Conservation (phyloP, 2,113 vertebrate species). For the Dolichotis patagonum region DNA sequence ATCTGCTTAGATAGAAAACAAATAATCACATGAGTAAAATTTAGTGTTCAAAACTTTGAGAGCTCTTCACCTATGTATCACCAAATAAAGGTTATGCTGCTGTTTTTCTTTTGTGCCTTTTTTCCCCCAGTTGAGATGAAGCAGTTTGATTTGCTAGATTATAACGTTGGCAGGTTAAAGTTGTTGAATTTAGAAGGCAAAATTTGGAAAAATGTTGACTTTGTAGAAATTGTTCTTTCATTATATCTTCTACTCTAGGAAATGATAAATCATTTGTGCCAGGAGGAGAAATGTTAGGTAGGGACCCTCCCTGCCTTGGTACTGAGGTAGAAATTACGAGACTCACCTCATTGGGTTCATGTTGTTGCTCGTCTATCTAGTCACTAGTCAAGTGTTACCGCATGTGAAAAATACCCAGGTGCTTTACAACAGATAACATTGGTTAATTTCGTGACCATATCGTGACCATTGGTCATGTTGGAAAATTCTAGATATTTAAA, state of each 20-base stretch:
- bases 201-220: conserved; percentile 14
- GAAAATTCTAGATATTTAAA: conserved; percentile 31
- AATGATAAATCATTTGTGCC: conserved; percentile 8
- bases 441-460: conserved; percentile 1
- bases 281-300: not conserved
- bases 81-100: conserved; percentile 94
- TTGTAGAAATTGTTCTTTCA: conserved; percentile 37
- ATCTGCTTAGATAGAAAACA: conserved; percentile 80
- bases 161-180: not conserved
- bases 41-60: conserved; percentile 75
- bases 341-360: not conserved
- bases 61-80: conserved; percentile 88
- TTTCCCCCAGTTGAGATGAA: conserved; percentile 50
- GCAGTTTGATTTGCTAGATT: conserved; percentile 51
- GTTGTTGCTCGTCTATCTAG: not conserved
- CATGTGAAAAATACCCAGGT: not conserved
- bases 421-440: not conserved
- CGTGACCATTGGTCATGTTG: not conserved
- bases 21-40: conserved; percentile 70
- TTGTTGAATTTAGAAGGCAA: conserved; percentile 42
- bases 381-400: not conserved
- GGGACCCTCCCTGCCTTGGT: not conserved
- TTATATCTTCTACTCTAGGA: not conserved
- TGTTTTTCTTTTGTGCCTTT: conserved; percentile 83
- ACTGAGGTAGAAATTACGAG: not conserved